A percentile compares a stretch with the other conserved stretches of the same genome.
phyloP scores from a whole-genome alignment of 1,140 invertebrate genomes.

The Hylaeus volcanicus region DNA sequence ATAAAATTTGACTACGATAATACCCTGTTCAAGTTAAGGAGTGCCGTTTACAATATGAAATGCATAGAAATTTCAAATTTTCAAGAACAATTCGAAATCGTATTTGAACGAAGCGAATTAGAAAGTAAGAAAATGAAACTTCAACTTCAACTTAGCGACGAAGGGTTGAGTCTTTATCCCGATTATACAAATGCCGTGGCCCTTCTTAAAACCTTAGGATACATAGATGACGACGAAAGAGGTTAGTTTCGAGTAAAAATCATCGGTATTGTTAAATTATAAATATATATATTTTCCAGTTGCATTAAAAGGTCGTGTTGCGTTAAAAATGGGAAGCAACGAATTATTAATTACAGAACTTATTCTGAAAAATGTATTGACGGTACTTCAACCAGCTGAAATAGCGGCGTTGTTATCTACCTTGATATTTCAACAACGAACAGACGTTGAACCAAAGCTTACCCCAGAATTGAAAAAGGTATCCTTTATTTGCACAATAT shows the following conservation, averaged over 20 bases:
- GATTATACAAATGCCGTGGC: constrained; percentile 93
- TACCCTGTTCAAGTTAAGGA: constrained; percentile 41
- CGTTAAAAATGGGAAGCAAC: constrained; percentile 96
- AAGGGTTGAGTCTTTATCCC: constrained; percentile 91
- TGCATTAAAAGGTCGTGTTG: constrained; percentile 94
- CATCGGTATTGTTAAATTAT: background rate
- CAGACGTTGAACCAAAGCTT: constrained; percentile 30
- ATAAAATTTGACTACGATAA: constrained; percentile 35
- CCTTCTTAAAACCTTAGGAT: constrained; percentile 90
- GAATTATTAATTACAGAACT: constrained; percentile 98
- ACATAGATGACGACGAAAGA: constrained; percentile 87
- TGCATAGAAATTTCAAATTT: constrained; percentile 81
- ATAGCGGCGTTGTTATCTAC: constrained; percentile 96
- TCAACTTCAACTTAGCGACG: constrained; percentile 89
- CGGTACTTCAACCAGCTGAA: constrained; percentile 91
- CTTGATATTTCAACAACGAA: constrained; percentile 94
- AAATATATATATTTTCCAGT: constrained; percentile 78
- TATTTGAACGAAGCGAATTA: constrained; percentile 87
- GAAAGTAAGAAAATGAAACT: constrained; percentile 87
- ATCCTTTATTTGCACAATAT: constrained; percentile 13
- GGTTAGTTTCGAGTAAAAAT: constrained; percentile 77
- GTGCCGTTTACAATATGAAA: constrained; percentile 65
- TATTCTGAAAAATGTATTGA: constrained; percentile 95
- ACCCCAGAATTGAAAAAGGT: constrained; percentile 68
- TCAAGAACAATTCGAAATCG: constrained; percentile 86